Percentiles rank a stretch among this genome's conserved stretches.
Conservation (phyloP, 2,797 vertebrate genomes). For the Alectoris magna region DNA sequence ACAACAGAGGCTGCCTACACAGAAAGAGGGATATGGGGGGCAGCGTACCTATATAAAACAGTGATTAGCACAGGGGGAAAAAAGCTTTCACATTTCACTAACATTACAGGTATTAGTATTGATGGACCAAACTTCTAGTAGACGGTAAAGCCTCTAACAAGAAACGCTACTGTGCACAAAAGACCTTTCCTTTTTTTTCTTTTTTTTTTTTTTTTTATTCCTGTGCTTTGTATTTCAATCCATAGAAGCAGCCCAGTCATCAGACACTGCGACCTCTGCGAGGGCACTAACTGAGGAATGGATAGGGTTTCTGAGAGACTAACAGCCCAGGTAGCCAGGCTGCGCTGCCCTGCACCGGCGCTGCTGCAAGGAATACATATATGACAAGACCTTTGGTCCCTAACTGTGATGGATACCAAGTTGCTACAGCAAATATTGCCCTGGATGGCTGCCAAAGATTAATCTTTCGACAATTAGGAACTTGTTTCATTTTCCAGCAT, state of each 20-base stretch:
- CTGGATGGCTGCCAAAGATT: constrained; percentile 66
- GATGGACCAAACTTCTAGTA: neutral
- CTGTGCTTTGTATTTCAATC: neutral
- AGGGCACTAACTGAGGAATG: constrained; percentile 42
- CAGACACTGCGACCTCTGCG: neutral
- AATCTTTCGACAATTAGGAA: constrained; percentile 70
- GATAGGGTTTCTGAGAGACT: constrained; percentile 34
- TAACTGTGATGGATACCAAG: constrained; percentile 63
- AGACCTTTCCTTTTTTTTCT: neutral
- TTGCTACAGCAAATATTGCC: constrained; percentile 70
- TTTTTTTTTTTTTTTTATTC: rapidly evolving
- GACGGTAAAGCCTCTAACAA: neutral
- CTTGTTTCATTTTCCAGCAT: constrained; percentile 51
- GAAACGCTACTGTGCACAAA: neutral
- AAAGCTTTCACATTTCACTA: neutral
- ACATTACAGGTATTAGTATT: neutral
- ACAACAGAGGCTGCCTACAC: neutral
- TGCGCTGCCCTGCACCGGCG: neutral
- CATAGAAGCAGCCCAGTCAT: constrained; percentile 40
- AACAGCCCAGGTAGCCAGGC: neutral
- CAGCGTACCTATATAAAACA: neutral
- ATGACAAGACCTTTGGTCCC: constrained; percentile 50
- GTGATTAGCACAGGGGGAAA: neutral
- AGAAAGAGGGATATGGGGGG: neutral
- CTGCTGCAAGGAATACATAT: constrained; percentile 25